A percentile compares a stretch with the other conserved stretches of the same genome.
These are phyloP conservation scores for Chaetogeoica ovagalla DNA, from an alignment of 2,888 invertebrate genomes.

Conservation along the genomic window DNA sequence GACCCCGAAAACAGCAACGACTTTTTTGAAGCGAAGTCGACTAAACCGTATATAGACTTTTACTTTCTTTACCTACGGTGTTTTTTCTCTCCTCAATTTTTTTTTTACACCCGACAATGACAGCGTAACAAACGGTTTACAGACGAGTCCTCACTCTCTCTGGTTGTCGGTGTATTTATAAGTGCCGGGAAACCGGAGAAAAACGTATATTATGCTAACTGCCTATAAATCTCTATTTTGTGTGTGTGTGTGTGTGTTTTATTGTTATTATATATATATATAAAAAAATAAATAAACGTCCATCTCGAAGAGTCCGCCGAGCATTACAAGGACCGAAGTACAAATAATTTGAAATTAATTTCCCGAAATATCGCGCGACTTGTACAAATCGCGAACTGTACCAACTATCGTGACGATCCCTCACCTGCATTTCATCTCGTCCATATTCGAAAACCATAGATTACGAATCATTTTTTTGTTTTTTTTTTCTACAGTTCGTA, in stretches of 20 bases:
- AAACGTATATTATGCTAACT: conserved; percentile 37
- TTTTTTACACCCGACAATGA: conserved; percentile 35
- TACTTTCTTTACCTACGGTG: conserved; percentile 12
- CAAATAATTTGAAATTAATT: conserved; percentile 17
- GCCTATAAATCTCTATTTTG: conserved; percentile 35
- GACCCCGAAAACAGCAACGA: conserved; percentile 25
- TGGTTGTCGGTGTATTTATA: not conserved
- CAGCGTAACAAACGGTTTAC: conserved; percentile 42
- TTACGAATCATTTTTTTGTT: not conserved
- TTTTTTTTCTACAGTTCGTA: not conserved
- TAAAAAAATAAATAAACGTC: conserved; percentile 36
- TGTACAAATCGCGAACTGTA: too few relatives aligned
- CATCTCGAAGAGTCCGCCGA: not conserved
- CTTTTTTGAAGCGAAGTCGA: conserved; percentile 4
- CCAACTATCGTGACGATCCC: too few relatives aligned
- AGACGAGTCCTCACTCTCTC: conserved; percentile 25
- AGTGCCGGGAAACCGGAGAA: not conserved
- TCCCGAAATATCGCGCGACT: not conserved
- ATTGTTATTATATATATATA: conserved; percentile 35
- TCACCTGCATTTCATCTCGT: not conserved
- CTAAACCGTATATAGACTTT: conserved; percentile 46
- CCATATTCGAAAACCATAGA: not conserved
- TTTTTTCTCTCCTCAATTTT: not conserved
- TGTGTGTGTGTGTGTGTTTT: conserved; percentile 27
- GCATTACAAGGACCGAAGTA: not conserved